Evolutionary conservation across 2,113 vertebrate genomes (phyloP).

Genomic region (Canis aureus): DNA sequence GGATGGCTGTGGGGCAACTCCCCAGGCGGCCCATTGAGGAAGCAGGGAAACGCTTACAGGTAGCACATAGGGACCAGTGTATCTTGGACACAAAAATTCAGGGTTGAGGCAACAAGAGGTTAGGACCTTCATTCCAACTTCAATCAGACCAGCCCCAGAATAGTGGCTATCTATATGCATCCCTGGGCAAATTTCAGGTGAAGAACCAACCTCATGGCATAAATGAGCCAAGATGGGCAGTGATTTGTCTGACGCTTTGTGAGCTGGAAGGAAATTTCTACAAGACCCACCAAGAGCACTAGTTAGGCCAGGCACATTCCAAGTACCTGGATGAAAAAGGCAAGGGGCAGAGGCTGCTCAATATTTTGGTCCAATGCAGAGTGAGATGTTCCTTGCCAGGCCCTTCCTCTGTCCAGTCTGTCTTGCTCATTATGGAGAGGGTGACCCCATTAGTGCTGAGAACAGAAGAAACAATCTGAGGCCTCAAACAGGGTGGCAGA

Average conservation of each 20-base stretch:
- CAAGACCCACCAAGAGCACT: neutral
- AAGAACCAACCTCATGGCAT: neutral
- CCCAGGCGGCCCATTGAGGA: neutral
- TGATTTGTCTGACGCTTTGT: neutral
- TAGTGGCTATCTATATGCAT: neutral
- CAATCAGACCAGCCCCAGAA: neutral
- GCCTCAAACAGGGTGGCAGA: neutral
- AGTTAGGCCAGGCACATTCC: neutral
- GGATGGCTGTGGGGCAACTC: neutral
- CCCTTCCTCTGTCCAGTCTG: neutral
- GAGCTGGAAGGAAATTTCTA: neutral
- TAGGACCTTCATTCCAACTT: neutral
- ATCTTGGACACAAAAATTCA: neutral
- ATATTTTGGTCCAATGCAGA: neutral
- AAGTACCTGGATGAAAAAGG: neutral
- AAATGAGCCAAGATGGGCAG: neutral
- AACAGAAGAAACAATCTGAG: neutral
- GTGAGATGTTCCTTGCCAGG: neutral
- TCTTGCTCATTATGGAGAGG: neutral
- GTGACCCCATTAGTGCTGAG: neutral
- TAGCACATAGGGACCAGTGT: neutral
- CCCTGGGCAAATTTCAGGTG: neutral
- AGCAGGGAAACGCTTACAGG: neutral
- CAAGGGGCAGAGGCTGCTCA: neutral
- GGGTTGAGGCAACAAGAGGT: neutral